These are phyloP conservation scores for Sarcophaga subvicina DNA, from an alignment of 2,888 invertebrate genomes.

Conservation along the genomic window DNA sequence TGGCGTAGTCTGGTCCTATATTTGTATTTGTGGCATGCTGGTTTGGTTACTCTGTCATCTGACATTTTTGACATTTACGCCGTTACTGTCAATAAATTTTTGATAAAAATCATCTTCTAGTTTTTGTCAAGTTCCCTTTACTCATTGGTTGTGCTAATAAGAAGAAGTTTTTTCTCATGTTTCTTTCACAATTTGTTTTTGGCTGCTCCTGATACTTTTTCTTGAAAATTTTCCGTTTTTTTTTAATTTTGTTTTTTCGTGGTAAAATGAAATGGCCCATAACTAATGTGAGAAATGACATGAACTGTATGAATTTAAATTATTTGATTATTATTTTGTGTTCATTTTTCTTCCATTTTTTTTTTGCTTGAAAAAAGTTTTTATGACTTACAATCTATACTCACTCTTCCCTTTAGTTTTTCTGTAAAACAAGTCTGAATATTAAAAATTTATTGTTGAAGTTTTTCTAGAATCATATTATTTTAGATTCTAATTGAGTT, in stretches of 20 bases:
- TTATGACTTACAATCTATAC: background rate
- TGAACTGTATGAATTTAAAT: slow-evolving; percentile 38
- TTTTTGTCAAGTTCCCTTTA: slow-evolving; percentile 37
- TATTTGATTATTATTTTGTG: slow-evolving; percentile 17
- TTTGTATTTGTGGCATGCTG: background rate
- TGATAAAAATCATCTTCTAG: slow-evolving; percentile 59
- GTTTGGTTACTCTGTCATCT: slow-evolving; percentile 36
- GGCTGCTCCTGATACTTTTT: background rate
- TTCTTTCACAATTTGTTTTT: background rate
- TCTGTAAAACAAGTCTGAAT: background rate
- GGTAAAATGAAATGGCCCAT: slow-evolving; percentile 55
- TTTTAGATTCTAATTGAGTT: background rate
- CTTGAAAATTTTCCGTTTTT: background rate
- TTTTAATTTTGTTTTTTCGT: background rate
- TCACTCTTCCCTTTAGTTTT: background rate
- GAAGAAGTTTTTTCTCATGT: background rate
- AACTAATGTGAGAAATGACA: slow-evolving; percentile 62
- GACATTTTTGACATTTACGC: slow-evolving; percentile 67
- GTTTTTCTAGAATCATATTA: background rate
- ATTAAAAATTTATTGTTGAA: background rate
- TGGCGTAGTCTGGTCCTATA: background rate
- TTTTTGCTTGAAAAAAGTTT: background rate
- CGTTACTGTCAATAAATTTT: slow-evolving; percentile 66
- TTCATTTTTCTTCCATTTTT: background rate
- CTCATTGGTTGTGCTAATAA: too few species aligned